Base-by-base conservation (phyloP, 2,113 vertebrate genomes). In the Myotis davidii region DNA sequence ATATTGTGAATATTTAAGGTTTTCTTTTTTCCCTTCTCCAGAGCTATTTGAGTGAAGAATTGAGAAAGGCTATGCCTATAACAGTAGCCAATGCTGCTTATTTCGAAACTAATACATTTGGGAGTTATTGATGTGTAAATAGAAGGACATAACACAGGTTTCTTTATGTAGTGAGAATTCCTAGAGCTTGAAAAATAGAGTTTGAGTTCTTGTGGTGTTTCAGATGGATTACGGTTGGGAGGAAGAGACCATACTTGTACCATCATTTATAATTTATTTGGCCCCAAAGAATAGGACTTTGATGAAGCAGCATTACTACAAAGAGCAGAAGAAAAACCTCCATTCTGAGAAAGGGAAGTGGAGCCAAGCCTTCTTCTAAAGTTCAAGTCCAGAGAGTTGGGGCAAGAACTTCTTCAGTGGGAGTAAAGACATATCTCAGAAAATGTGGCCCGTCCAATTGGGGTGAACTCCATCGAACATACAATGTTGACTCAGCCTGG, bases 191-290 rank as follows among this genome's bases (percentile, higher is more conserved):
- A 59, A 42, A 86, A 72, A 59, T 32, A 32, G 70, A 84, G 56
- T 61, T 79, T 76, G 42, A 34, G 3, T 42, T 45, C n/a, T 94
- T 23, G 6, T 1, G 48, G 56, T 74, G 48, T 70, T 77, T 90
- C 34, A 65, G 64, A n/a, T n/a, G 56, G 48, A 20, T 29, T 52
- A 13, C 6, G 12, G 11, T 64, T 32, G 13, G 37, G 37, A 79
- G 56, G 29, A 81, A 34, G 54, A 37, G 7, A 27, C 7, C 13
- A 9, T 9, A 21, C 0, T 0, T 12, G 4, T 7, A 14, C 12
- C 39, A 16, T 25, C 25, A 12, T n/a, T 77, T 13, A 29, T 25
- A n/a, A 29, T 56, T 54, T 39, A 25, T 42, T 42, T 42, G 42
- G 42, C 42, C 42, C 42, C 42, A 42, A 42, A 42, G 42, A 42